Percentiles rank a stretch among this genome's conserved stretches.
phyloP scores from a whole-genome alignment of 2,888 invertebrate genomes.

The Griposia aprilina region DNA sequence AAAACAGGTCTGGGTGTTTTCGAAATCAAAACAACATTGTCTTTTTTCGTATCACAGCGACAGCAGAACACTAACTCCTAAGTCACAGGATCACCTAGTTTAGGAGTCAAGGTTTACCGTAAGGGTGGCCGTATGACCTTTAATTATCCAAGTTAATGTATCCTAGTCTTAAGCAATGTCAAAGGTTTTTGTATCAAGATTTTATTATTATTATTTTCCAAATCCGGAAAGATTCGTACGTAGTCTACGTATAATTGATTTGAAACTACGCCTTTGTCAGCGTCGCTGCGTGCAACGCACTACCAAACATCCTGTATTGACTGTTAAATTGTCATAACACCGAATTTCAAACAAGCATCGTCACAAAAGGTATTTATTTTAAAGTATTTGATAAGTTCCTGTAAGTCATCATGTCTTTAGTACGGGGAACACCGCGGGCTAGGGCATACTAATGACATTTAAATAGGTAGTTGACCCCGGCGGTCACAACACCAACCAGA shows the following conservation, averaged over 20 bases:
- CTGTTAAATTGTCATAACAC: constrained; percentile 17
- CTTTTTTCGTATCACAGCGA: too few relatives aligned
- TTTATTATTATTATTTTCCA: too few relatives aligned
- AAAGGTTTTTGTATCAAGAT: too few relatives aligned
- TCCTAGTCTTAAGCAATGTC: too few relatives aligned
- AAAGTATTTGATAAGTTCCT: constrained; percentile 46
- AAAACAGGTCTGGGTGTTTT: not conserved
- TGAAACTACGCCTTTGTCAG: not conserved
- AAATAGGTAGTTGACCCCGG: constrained; percentile 46
- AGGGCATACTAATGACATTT: constrained; percentile 52
- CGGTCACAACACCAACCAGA: constrained; percentile 18
- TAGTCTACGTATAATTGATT: not conserved
- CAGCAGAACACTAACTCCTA: too few relatives aligned
- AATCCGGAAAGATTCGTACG: not conserved
- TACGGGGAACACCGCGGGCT: constrained; percentile 26
- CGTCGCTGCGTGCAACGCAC: not conserved
- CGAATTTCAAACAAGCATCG: constrained; percentile 17
- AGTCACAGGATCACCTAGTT: too few relatives aligned
- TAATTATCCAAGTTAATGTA: too few relatives aligned
- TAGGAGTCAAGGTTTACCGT: too few relatives aligned
- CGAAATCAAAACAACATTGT: not conserved
- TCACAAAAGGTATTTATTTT: constrained; percentile 29
- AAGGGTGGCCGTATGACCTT: too few relatives aligned
- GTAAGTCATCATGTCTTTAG: constrained; percentile 22
- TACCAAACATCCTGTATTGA: constrained; percentile 23